Evolutionary conservation across 2,888 invertebrate species (phyloP), one percentile per base, ranked within the genome.

Genomic region (Leptinotarsa rubiginosa): DNA sequence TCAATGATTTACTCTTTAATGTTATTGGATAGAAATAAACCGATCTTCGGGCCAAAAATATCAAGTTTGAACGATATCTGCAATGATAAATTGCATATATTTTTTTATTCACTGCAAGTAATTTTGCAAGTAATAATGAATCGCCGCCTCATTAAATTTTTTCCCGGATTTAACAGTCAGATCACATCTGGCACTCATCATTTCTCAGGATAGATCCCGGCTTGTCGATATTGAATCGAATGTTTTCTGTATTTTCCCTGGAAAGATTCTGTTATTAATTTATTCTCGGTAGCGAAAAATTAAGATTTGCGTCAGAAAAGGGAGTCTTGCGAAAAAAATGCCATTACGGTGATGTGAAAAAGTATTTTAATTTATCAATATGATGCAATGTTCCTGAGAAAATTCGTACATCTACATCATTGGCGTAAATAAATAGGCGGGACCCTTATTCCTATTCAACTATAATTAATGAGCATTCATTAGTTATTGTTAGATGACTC

Each of bases 401-500:
- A 56, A 22, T 56, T 56, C 56, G 56, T 56, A 56, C 4, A 22
- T 56, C 56, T 56, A 15, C 20, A 56, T 22, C 13, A 56, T 56
- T 56, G 13, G 56, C 56, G 20, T 56, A 22, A 56, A 56, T 56
- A 56, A 56, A 22, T 56, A 22, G 56, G 56, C 56, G 56, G 20
- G 56, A 13, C 20, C 56, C 12, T 13, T 41, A 41, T 41, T 15
- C 56, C 22, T 22, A 56, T 56, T 56, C 22, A 22, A 20, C 20
- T 2, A 13, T 56, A 20, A 62, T 62, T 31, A 15, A 62, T 62
- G 62, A 62, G 16, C 16, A 62, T 62, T 56, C 10, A 31, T 62
- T 31, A n/a, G 25, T n/a, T 41, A 31, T 31, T 62, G 62, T 41
- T 62, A 25, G n/a, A 62, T 62, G 62, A 62, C 16, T 62, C 62